Evolutionary conservation across 2,113 vertebrate genomes (phyloP).

Genomic region (Cheilinus undulatus): DNA sequence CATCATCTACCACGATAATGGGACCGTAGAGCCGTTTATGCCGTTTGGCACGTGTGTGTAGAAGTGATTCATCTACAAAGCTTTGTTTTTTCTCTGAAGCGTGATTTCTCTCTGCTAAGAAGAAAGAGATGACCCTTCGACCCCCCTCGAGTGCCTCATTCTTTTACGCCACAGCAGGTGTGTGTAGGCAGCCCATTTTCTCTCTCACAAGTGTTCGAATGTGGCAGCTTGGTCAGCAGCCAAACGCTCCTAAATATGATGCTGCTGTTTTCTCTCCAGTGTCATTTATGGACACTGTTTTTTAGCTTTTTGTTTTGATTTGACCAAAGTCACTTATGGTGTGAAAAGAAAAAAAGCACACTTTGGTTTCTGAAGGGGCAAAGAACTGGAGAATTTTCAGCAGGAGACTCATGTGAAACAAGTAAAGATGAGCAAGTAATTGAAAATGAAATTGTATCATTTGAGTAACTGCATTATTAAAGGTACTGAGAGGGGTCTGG

Average conservation of each 20-base stretch:
- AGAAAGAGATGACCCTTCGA: constrained; percentile 6
- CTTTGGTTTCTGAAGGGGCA: no score
- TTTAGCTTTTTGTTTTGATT: background rate
- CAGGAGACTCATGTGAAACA: no score
- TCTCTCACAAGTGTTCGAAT: background rate
- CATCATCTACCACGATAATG: constrained; percentile 41
- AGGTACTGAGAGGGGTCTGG: no score
- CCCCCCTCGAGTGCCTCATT: constrained; percentile 11
- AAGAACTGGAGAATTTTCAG: no score
- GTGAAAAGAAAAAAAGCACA: background rate
- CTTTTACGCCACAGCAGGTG: constrained; percentile 36
- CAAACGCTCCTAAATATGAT: background rate
- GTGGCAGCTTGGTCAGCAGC: background rate
- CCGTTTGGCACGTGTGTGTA: constrained; percentile 30
- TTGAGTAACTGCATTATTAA: no score
- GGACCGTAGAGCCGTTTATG: constrained; percentile 42
- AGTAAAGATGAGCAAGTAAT: no score
- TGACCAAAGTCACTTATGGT: background rate
- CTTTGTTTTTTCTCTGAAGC: constrained; percentile 20
- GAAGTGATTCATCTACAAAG: constrained; percentile 56
- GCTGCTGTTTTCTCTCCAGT: background rate
- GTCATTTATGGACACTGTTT: background rate
- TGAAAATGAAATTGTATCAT: no score
- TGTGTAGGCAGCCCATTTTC: background rate
- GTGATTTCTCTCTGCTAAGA: constrained; percentile 37